Evolutionary conservation across 2,888 invertebrate species (phyloP), one percentile per base, ranked within the genome.

Genomic region (Odontocerum albicorne): DNA sequence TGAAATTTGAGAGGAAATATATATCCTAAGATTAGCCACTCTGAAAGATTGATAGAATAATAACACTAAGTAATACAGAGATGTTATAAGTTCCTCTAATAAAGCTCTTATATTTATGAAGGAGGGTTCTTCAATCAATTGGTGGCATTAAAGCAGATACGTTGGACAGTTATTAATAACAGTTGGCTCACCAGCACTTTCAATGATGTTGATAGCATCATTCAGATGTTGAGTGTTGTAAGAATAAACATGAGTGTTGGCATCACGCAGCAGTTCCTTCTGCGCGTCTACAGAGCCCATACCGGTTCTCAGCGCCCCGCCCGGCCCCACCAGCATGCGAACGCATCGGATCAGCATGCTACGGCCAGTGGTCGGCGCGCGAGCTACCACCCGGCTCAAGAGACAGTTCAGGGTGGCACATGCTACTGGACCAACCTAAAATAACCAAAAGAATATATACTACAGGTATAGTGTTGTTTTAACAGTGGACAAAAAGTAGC

Each of bases 211-310:
- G 70, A 88, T 82, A 1, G 86, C 86, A 58, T 86, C 85, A 62
- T 81, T 82, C 31, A 88, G 72, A 67, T 90, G 88, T 6, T 86
- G 83, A 62, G 85, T 83, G 15, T 82, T 78, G 65, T 85, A 87
- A 63, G 72, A 70, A 64, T 70, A 39, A 19, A 55, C 49, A 20
- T 50, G 47, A 8, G 42, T 20, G 15, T 51, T 44, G 2, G 53
- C 55, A 8, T 38, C 52, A 2, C 49, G 46, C 15, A 60, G 38
- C 4, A 60, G 49, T 33, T 60, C 57, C 13, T 49, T 40, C 35
- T 90, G 85, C 47, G 90, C 85, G 81, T 90, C 85, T 65, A 92
- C 71, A 57, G 90, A 87, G 59, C 84, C 82, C 66, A 85, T 79
- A 64, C 82, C 75, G 42, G 82, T 82, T 65, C 83, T 76, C 61